These are phyloP conservation scores for Scophthalmus maximus DNA, from an alignment of 2,113 vertebrate genomes.

Conservation along the genomic window DNA sequence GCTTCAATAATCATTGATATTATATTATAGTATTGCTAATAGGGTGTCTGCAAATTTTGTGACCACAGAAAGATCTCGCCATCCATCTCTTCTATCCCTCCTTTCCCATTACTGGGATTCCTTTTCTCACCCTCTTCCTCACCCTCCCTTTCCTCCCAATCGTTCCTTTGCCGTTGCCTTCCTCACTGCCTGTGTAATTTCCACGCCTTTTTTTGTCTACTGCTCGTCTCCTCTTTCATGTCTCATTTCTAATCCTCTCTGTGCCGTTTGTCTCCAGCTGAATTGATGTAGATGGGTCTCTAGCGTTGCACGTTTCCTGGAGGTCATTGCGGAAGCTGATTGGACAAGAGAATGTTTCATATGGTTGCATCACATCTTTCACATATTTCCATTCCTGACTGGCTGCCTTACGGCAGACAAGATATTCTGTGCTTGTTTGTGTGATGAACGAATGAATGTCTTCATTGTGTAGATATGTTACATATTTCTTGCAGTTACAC, in stretches of 20 bases:
- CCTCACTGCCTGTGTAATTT: constrained; percentile 32
- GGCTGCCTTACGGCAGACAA: not conserved
- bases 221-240: constrained; percentile 37
- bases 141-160: not conserved
- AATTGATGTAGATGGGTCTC: constrained; percentile 33
- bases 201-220: constrained; percentile 29
- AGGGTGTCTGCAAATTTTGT: constrained; percentile 8
- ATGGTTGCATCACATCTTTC: constrained; percentile 49
- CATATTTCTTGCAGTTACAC: not conserved
- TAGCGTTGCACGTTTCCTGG: not conserved
- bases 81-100: constrained; percentile 20
- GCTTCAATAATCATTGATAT: constrained; percentile 9
- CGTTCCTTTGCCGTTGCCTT: not conserved
- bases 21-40: constrained; percentile 18
- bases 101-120: constrained; percentile 24
- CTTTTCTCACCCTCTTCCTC: not conserved
- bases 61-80: not conserved
- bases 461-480: not conserved
- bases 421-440: not conserved
- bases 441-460: not conserved
- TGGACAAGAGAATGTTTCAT: constrained; percentile 43
- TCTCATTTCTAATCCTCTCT: constrained; percentile 43
- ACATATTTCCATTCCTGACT: not conserved
- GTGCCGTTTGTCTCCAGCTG: not conserved
- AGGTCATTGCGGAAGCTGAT: constrained; percentile 16